Percentiles rank a stretch among this genome's conserved stretches.
phyloP scores from a whole-genome alignment of 1,140 invertebrate species.

The Sitophilus oryzae region DNA sequence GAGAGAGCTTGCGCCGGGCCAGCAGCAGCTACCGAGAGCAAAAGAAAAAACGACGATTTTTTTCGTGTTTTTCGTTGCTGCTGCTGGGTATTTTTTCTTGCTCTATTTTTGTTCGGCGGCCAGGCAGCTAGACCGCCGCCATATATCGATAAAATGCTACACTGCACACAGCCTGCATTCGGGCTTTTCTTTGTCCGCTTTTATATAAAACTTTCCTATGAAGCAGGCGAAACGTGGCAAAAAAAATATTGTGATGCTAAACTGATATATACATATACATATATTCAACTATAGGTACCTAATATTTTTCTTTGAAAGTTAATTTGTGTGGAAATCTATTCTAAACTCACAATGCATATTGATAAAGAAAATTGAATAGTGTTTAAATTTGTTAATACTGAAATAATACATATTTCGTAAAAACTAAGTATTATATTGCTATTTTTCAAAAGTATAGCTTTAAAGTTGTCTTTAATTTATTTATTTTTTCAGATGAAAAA shows the following conservation, averaged over 20 bases:
- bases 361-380: no score
- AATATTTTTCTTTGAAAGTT: no score
- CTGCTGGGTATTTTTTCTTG: conserved; percentile 26
- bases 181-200: conserved; percentile 16
- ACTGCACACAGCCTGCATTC: conserved; percentile 19
- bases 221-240: background rate
- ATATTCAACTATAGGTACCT: no score
- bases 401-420: no score
- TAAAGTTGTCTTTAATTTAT: no score
- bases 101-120: conserved; percentile 22
- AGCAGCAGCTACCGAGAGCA: background rate
- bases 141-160: conserved; percentile 27
- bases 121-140: conserved; percentile 22
- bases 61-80: conserved; percentile 28
- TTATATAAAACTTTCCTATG: conserved; percentile 12
- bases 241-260: no score
- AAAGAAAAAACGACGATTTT: conserved; percentile 24
- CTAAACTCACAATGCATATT: no score
- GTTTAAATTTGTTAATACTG: no score
- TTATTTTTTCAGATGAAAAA: no score
- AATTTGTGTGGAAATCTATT: no score
- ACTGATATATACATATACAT: background rate
- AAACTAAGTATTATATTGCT: no score
- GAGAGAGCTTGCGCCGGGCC: conserved; percentile 12
- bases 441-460: no score